These are phyloP conservation scores for Phrynocephalus forsythii DNA, from an alignment of 2,797 vertebrate species.

Conservation along the genomic window DNA sequence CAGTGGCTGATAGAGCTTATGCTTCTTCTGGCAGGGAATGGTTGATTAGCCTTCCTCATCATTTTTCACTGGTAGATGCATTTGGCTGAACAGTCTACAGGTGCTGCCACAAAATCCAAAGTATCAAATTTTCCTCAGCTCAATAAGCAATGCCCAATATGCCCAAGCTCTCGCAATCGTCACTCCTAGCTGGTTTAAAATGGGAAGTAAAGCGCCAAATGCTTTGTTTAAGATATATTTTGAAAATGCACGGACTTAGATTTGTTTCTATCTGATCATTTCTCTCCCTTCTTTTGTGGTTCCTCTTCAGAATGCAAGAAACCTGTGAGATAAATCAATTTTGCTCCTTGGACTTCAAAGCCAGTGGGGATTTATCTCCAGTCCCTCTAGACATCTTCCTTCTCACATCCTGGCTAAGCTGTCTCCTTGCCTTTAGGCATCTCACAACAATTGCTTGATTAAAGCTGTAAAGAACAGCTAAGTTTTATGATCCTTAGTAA, in stretches of 20 bases:
- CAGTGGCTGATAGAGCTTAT: conserved; percentile 42
- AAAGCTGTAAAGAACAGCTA: conserved; percentile 62
- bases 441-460: conserved; percentile 50
- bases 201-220: conserved; percentile 40
- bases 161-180: conserved; percentile 38
- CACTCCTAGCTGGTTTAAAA: conserved; percentile 16
- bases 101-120: conserved; percentile 28
- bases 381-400: conserved; percentile 15
- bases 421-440: conserved; percentile 45
- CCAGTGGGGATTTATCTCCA: conserved; percentile 38
- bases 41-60: conserved; percentile 32
- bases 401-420: conserved; percentile 41
- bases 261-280: conserved; percentile 10
- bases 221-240: conserved; percentile 27
- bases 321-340: conserved; percentile 21
- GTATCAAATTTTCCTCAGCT: conserved; percentile 53
- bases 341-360: conserved; percentile 36
- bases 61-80: conserved; percentile 47
- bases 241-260: conserved; percentile 37
- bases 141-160: conserved; percentile 14
- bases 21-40: conserved; percentile 40
- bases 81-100: conserved; percentile 38
- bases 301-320: conserved; percentile 13
- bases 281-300: conserved; percentile 17
- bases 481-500: conserved; percentile 57